A percentile compares a stretch with the other conserved stretches of the same genome.
phyloP scores from a whole-genome alignment of 2,888 invertebrate species.

The Epirrhoe tristata region DNA sequence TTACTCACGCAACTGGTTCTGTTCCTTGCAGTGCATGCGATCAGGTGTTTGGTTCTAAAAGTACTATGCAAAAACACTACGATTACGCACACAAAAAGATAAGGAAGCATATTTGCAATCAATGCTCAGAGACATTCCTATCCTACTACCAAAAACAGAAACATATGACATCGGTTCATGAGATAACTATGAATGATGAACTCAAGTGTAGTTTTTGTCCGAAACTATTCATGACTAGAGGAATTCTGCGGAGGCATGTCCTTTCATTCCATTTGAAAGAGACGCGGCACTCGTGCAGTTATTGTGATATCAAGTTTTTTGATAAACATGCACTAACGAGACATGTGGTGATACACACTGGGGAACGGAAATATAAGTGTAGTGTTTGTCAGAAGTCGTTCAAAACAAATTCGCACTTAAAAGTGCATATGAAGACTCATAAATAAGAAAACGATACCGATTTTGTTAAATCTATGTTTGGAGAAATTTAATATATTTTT shows the following conservation, averaged over 20 bases:
- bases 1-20: conserved; percentile 50
- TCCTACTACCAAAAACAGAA: conserved; percentile 76
- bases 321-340: conserved; percentile 18
- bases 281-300: background rate
- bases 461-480: too few relatives aligned
- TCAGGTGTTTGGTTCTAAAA: conserved; percentile 79
- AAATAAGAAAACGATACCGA: background rate
- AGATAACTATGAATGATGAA: conserved; percentile 66
- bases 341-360: conserved; percentile 60
- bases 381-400: conserved; percentile 59
- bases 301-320: conserved; percentile 24
- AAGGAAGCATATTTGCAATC: conserved; percentile 72
- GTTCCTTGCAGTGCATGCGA: conserved; percentile 78
- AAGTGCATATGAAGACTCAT: conserved; percentile 31
- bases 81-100: conserved; percentile 79
- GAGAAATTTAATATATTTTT: too few relatives aligned
- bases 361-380: conserved; percentile 61
- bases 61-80: conserved; percentile 75
- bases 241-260: conserved; percentile 56
- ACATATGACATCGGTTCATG: conserved; percentile 68
- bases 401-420: conserved; percentile 35
- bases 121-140: conserved; percentile 70
- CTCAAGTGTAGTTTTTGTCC: conserved; percentile 71
- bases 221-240: conserved; percentile 69
- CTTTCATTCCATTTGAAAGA: conserved; percentile 36